Evolutionary conservation across 1,140 invertebrate genomes (phyloP), one percentile per base, ranked within the genome.

Genomic region (Uloborus diversus): DNA sequence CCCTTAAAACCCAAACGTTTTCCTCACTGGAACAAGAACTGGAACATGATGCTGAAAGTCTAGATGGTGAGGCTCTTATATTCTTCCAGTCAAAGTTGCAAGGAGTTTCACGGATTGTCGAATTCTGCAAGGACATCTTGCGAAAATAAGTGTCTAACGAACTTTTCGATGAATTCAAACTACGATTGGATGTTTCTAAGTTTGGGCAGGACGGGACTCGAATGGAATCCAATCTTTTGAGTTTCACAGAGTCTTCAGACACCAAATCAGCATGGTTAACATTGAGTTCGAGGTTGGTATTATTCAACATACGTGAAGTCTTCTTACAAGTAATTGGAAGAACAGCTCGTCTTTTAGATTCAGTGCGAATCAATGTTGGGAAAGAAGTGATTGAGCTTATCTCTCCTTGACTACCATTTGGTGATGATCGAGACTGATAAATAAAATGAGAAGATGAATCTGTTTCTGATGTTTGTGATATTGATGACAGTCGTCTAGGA

Each of bases 251-350:
- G 7, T 78, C 75, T 42, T 78, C 75, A 30, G 62, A 20, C 14
- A 25, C 32, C 17, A 56, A 27, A 47, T 76, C 71, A 5, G 61
- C 71, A 20, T n/a, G 30, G 33, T 78, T 64, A 3, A 78, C 75
- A 66, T 56, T 78, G 3, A 78, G 49, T 47, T 78, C 75, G 5
- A 68, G 28, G 47, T 78, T 78, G 5, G 75, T 78, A 35, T 78
- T 78, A 4, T 32, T 78, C 14, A 78, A 32, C 75, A 78, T 68
- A 30, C 75, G 37, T 5, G 75, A 78, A 2, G 75, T 78, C 35
- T 78, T 78, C 17, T 68, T 66, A 27, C 75, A 66, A 23, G 75
- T 78, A n/a, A 78, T 78, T 20, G 75, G 75, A 14, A 78, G 37
- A 11, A 78, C 75, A 47, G 75, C 62, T 28, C 64, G 30, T 42